Conservation (phyloP, 2,797 vertebrate species). For the Gallinago nigripennis region DNA sequence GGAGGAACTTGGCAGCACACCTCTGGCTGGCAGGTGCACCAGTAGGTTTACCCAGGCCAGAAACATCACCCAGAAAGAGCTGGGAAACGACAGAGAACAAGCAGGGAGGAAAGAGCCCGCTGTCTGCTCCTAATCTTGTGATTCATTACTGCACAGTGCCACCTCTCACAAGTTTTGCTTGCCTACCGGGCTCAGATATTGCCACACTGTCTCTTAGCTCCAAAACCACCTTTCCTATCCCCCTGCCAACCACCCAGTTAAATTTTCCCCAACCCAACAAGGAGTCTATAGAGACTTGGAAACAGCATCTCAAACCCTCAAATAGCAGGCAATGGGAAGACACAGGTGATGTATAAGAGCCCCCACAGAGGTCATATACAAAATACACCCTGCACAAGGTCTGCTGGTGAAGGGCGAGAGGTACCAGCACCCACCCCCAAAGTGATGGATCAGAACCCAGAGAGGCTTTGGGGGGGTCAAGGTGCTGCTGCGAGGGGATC, state of each 20-base stretch:
- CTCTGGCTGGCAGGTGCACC: neutral
- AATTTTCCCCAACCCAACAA: neutral
- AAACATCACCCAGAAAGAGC: neutral
- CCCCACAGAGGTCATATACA: neutral
- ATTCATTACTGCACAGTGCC: neutral
- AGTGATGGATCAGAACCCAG: neutral
- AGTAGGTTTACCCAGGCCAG: neutral
- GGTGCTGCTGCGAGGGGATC: neutral
- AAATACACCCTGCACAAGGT: neutral
- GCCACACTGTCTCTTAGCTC: neutral
- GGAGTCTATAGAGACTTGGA: neutral
- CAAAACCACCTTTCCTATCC: neutral
- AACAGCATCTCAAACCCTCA: neutral
- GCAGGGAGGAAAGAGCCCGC: neutral
- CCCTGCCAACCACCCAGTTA: neutral
- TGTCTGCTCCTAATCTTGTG: neutral
- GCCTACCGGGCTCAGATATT: fast-evolving
- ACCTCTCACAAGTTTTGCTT: neutral
- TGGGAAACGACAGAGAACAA: neutral
- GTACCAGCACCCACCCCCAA: neutral
- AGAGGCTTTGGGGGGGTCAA: neutral
- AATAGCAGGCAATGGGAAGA: fast-evolving
- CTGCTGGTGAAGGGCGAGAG: neutral
- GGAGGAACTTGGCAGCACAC: neutral
- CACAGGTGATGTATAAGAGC: fast-evolving